Evolutionary conservation across 2,888 invertebrate species (phyloP), one percentile per base, ranked within the genome.

Genomic region (Abrostola tripartita): DNA sequence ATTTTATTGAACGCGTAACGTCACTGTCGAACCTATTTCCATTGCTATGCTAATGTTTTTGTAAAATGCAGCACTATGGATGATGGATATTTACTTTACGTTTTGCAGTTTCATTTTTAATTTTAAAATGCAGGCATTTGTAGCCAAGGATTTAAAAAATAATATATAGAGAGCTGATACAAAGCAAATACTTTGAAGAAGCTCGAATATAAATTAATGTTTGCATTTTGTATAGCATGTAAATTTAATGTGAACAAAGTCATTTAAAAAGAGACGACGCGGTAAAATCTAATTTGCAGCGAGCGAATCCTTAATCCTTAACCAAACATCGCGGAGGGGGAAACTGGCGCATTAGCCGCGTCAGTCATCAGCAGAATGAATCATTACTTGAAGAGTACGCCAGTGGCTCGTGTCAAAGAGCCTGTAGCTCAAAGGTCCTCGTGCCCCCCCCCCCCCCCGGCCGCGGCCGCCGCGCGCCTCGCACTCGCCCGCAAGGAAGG

Each of bases 331-430:
- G 83, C 76, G 83, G 79, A 85, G 85, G 84, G 86, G 85, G 83
- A 88, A 89, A 86, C 87, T 85, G 90, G 76, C 88, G 92, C 90
- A 94, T 93, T 94, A 94, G 93, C 93, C 85, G 92, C 90, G 92
- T 92, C 92, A 93, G 90, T 93, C 93, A 93, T 93, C 94, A 93
- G 92, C 88, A 93, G 93, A 94, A 93, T 94, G 93, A 93, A 94
- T 94, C 94, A 94, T 94, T 94, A 94, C 93, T 94, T 94, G 93
- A 94, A 94, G 94, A 93, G 94, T 91, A 88, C 92, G 92, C 88
- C 92, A 92, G 93, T 93, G 92, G 92, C 92, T 93, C 92, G 94
- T 93, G 93, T 93, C 93, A 93, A 94, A 94, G 93, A 92, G 93
- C 89, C 87, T 90, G 90, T 86, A 92, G 93, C 92, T 93, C 92